Base-by-base conservation (phyloP, 2,797 vertebrate species). In the Aotus griseimembra region DNA sequence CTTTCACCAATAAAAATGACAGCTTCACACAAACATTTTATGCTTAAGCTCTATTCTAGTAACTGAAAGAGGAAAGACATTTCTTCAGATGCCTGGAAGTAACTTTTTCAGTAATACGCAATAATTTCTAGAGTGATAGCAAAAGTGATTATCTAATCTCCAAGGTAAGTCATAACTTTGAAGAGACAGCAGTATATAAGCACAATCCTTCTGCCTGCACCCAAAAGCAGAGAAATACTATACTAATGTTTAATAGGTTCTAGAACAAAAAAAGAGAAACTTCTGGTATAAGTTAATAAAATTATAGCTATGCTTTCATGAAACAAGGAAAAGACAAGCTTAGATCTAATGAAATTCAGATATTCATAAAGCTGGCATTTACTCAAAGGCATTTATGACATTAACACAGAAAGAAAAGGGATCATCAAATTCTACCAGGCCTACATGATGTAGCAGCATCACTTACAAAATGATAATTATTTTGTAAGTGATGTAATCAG, bases 101-200 rank as follows among this genome's bases (percentile, higher is more conserved):
- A 97, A 95, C 52, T 76, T 97, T 91, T 76, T 97, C 93, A 95
- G 36, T 90, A 92, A 90, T 76, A 94, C 30, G 94, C 85, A 72
- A 52, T 76, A 94, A 95, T 96, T 96, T 95, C 82, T 95, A 75
- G 39, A 84, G 17, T 94, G 81, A 97, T 75, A 85, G 70, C 52
- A 96, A 97, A 97, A 96, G 85, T 24, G 77, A 96, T 95, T 89
- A 94, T 93, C 80, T 96, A 92, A 97, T 97, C 92, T 97, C 64
- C 4, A 95, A 97, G 92, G 73, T 97, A 96, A 96, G 50, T 97
- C 93, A 93, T 88, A 96, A 94, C 84, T 77, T 92, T 95, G 52
- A 96, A 93, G 48, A 97, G 30, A 90, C 12, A 93, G 64, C 58
- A 94, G 57, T 96, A 95, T 77, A 46, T 92, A 96, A 95, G 93